Base-by-base conservation (phyloP, 23 tunicate genomes). In the Styela clava region DNA sequence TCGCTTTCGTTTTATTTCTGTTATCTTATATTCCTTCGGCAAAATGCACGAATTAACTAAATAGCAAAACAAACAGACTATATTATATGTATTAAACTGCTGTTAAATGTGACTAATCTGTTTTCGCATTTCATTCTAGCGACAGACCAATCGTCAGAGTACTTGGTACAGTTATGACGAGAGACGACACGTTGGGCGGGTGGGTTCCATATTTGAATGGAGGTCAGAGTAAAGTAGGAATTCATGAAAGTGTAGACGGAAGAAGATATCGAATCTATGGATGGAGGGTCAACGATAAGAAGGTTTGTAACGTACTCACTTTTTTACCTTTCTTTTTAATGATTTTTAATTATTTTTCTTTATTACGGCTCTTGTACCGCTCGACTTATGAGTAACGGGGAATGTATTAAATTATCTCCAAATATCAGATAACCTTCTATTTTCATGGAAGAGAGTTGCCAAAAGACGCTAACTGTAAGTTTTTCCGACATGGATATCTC, bases 121-220 rank as follows among this genome's bases (percentile, higher is more conserved):
- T 29, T 28, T 51, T 78, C 35, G 0, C 5, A 36, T 79, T 85
- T 56, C 29, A 30, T 74, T 88, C 82, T 79, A 93, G 98, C 34
- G 98, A 93, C 64, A 79, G 93, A 35, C 98, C 98, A 44, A 82
- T 93, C 70, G 98, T 93, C 27, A 76, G 93, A 31, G 98, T 93
- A 33, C 87, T 83, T 62, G 98, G 78, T 16, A 93, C 87, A 19
- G 98, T 93, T 5, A 93, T 93, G 98, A 52, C 74, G 51, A 79
- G 98, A n/a, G 94, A 84, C 22, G 92, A 93, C 52, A 24, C 83
- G 9, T 37, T 76, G 64, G 81, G 81, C 25, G 98, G 98, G 1
- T 93, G 92, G 86, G 82, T 85, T 16, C 93, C 92, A 20, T 65
- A 87, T 69, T 74, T 81, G 24, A 91, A 91, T 23, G 83, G 78